Evolutionary conservation across 2,113 vertebrate genomes (phyloP).

Genomic region (Spea bombifrons): DNA sequence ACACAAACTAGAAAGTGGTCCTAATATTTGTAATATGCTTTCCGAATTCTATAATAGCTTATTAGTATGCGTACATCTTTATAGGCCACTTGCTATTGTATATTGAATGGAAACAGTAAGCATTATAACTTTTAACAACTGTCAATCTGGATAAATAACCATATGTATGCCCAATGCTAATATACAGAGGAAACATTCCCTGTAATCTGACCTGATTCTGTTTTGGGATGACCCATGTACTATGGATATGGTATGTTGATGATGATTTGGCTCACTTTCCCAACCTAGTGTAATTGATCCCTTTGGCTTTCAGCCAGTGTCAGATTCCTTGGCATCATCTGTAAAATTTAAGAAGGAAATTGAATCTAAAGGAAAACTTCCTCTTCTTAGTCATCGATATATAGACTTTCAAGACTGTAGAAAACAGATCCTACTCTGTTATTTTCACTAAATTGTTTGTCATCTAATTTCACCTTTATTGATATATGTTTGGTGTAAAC

Average conservation of each 20-base stretch:
- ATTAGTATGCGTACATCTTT: no score
- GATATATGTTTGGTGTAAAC: no score
- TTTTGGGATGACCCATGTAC: conserved; percentile 19
- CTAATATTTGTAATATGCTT: no score
- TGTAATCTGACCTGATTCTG: conserved; percentile 16
- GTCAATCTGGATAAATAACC: conserved; percentile 22
- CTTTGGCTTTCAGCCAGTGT: conserved; percentile 18
- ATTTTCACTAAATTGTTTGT: conserved; percentile 11
- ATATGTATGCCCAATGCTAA: conserved; percentile 11
- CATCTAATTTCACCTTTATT: not conserved
- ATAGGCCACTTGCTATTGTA: no score
- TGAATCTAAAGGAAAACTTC: conserved; percentile 21
- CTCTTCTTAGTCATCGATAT: conserved; percentile 16
- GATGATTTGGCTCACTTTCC: conserved; percentile 25
- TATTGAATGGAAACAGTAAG: not conserved
- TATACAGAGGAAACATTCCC: conserved; percentile 19
- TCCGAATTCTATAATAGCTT: no score
- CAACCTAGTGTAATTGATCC: conserved; percentile 21
- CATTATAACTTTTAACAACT: not conserved
- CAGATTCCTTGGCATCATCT: conserved; percentile 26
- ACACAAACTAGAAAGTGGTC: no score
- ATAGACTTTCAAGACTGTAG: conserved; percentile 34
- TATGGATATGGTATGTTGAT: conserved; percentile 30
- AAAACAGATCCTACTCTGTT: conserved; percentile 20
- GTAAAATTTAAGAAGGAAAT: conserved; percentile 29